Percentiles rank a stretch among this genome's conserved stretches.
Evolutionary conservation across 2,797 vertebrate genomes (phyloP).

Genomic region (Apodemus agrarius): DNA sequence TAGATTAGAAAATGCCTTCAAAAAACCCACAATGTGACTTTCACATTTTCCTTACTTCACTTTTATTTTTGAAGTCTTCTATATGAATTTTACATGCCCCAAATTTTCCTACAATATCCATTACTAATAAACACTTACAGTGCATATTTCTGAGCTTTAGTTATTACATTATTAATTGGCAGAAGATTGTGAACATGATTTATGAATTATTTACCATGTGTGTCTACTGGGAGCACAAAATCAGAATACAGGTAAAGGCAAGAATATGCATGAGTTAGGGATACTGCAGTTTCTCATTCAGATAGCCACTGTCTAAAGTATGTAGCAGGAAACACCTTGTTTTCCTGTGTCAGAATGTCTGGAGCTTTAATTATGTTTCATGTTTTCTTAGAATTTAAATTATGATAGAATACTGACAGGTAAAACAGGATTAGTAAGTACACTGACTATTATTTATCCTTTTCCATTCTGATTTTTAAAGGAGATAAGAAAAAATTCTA

Average conservation of each 20-base stretch:
- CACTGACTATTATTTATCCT: neutral
- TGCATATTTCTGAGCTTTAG: constrained; percentile 60
- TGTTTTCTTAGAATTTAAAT: constrained; percentile 29
- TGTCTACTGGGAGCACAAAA: constrained; percentile 22
- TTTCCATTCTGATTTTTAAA: neutral
- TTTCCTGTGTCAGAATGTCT: neutral
- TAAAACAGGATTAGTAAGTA: neutral
- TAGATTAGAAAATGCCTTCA: neutral
- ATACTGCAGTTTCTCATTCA: neutral
- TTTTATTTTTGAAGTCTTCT: constrained; percentile 42
- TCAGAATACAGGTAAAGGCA: constrained; percentile 52
- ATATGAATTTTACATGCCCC: constrained; percentile 5
- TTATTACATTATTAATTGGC: constrained; percentile 80
- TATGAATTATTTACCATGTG: constrained; percentile 73
- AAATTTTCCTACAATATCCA: constrained; percentile 50
- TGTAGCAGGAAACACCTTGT: neutral
- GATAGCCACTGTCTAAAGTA: neutral
- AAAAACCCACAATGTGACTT: neutral
- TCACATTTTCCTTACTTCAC: neutral
- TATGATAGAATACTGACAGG: neutral
- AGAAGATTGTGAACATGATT: constrained; percentile 60
- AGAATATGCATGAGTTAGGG: constrained; percentile 24
- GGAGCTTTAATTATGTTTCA: neutral
- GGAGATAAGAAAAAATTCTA: neutral
- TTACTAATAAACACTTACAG: constrained; percentile 68